Base-by-base conservation (phyloP, 2,888 invertebrate genomes). In the Corythucha ciliata region DNA sequence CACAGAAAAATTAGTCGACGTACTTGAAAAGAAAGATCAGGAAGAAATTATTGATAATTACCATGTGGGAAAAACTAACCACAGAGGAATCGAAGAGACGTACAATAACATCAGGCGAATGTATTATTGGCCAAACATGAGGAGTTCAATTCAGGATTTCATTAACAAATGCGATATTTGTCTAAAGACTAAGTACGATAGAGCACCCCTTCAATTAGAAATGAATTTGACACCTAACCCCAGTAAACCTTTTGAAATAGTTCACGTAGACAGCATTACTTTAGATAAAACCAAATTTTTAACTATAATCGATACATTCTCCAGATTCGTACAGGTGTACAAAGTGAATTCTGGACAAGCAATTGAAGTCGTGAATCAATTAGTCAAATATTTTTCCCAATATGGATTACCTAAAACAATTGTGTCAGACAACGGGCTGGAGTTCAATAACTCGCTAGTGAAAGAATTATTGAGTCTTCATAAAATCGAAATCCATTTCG, bases 71-170 rank as follows among this genome's bases (percentile, higher is more conserved):
- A 33, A 29, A 32, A 46, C 45, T 2, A 36, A 34, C 34, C 51
- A 46, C 32, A 18, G 42, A 7, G 49, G 49, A 8, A 49, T 40
- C n/a, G 26, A 41, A 5, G 49, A 49, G 42, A 48, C 48, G 2
- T 24, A 39, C 25, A 20, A 37, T 18, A 29, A 39, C 16, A 14
- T 48, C 3, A 24, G 25, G 4, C 5, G 48, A 16, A 26, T 18
- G 1, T 63, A 61, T 34, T 63, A 59, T 48, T 65, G 64, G 64
- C 63, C 63, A 2, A 56, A 56, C 8, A 59, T 63, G 59, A 27
- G 44, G 3, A 18, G 22, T 2, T 14, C 64, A n/a, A 55, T 63
- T 1, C 41, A 48, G 1, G 40, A 37, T 1, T 65, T 59, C 44
- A 59, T 65, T 1, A 37, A 46, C 2, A 48, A 32, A 0, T 65